Percentiles rank a stretch among this genome's conserved stretches.
Evolutionary conservation across 2,888 invertebrate species (phyloP).

Genomic region (Coronaproctus castanopsis): DNA sequence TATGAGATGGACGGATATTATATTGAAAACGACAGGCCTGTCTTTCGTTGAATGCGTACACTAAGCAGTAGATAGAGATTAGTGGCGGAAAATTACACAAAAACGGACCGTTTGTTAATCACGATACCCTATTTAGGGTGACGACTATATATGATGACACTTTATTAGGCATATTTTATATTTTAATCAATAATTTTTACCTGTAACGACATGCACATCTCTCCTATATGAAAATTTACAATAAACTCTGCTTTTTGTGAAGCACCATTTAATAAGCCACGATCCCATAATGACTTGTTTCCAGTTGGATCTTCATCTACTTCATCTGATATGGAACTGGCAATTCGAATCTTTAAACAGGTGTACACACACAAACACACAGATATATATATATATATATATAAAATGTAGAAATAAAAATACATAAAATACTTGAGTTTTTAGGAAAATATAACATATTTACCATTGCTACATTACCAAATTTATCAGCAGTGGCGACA

Average conservation of each 20-base stretch:
- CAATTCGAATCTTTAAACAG: conserved; percentile 57
- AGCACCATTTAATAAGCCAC: conserved; percentile 81
- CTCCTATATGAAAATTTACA: conserved; percentile 87
- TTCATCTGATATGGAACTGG: conserved; percentile 83
- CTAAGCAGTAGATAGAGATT: too few relatives aligned
- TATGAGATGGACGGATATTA: too few relatives aligned
- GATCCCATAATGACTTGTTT: conserved; percentile 89
- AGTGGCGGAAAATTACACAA: too few relatives aligned
- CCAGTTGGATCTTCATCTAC: conserved; percentile 99
- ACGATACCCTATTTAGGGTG: too few relatives aligned
- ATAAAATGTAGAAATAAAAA: too few relatives aligned
- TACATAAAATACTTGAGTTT: conserved; percentile 4
- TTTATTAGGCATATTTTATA: neutral
- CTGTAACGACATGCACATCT: conserved; percentile 85
- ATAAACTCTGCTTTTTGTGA: conserved; percentile 91
- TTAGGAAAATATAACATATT: conserved; percentile 25
- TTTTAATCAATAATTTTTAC: conserved; percentile 16
- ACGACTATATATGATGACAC: too few relatives aligned
- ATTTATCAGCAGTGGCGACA: conserved; percentile 90
- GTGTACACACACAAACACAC: too few relatives aligned
- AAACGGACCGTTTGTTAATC: too few relatives aligned
- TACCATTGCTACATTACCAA: conserved; percentile 85
- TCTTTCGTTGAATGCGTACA: too few relatives aligned
- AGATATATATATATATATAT: too few relatives aligned
- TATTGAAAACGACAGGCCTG: too few relatives aligned